Conservation (phyloP, 2,113 vertebrate species). For the Elaphurus davidianus region DNA sequence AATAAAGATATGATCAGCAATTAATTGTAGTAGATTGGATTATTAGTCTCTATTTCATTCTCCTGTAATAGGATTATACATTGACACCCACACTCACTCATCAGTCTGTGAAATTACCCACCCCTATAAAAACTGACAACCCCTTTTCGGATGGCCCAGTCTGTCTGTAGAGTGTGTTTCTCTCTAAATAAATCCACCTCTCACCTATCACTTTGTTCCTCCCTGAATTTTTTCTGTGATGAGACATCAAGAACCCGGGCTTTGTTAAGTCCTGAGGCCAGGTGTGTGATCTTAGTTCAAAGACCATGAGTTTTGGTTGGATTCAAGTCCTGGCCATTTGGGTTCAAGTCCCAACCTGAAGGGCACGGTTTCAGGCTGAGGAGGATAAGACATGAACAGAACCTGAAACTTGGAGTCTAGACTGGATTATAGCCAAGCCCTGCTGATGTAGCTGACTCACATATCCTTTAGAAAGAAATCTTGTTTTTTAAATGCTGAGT, state of each 20-base stretch:
- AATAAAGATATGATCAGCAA: constrained; percentile 21
- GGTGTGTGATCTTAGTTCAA: neutral
- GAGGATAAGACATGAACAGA: neutral
- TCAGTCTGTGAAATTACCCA: neutral
- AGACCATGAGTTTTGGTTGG: neutral
- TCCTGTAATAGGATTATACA: neutral
- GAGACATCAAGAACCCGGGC: neutral
- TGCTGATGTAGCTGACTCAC: neutral
- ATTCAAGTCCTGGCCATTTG: neutral
- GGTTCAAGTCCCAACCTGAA: neutral
- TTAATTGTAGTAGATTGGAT: neutral
- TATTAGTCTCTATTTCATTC: neutral
- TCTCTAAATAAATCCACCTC: neutral
- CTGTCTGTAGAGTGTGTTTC: neutral
- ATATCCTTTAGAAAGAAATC: neutral
- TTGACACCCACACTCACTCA: neutral
- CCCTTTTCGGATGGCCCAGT: neutral
- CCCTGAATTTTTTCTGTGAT: neutral
- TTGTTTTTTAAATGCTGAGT: neutral
- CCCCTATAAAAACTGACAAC: neutral
- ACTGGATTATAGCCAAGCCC: neutral
- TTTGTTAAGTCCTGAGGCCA: neutral
- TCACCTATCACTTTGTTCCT: neutral
- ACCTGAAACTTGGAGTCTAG: neutral
- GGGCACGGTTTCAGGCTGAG: neutral